Evolutionary conservation across 2,888 invertebrate genomes (phyloP).

Genomic region (Mellilla xanthometata): DNA sequence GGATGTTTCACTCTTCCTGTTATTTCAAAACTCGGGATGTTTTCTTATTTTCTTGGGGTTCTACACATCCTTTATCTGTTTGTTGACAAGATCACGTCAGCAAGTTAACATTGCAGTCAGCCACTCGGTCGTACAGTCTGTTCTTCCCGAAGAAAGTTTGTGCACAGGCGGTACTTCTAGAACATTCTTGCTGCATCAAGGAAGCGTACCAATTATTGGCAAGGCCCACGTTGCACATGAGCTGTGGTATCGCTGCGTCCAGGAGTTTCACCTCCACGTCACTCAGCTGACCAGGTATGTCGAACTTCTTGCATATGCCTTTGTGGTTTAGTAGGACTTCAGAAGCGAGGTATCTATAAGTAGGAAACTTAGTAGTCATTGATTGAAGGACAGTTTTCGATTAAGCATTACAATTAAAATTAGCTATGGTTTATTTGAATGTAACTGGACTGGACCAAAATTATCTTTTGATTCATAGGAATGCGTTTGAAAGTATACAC

Average conservation of each 20-base stretch:
- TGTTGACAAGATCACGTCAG: background rate
- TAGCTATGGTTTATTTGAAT: no score
- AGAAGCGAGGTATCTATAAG: conserved; percentile 49
- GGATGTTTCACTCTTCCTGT: no score
- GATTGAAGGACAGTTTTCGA: no score
- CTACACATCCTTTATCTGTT: no score
- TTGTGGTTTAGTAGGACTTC: conserved; percentile 48
- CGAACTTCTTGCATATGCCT: conserved; percentile 54
- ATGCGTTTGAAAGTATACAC: no score
- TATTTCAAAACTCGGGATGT: no score
- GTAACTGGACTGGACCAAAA: no score
- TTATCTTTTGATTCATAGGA: no score
- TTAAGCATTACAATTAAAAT: no score
- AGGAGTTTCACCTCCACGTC: conserved; percentile 43
- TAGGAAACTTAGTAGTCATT: background rate
- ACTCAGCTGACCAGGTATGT: conserved; percentile 47
- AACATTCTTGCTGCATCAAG: conserved; percentile 17
- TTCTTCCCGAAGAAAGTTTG: conserved; percentile 37
- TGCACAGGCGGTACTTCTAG: conserved; percentile 28
- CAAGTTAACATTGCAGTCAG: conserved; percentile 25
- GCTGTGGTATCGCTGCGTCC: conserved; percentile 37
- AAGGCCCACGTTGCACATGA: conserved; percentile 39
- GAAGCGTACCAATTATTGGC: conserved; percentile 44
- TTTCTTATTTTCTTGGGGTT: no score
- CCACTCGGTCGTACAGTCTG: conserved; percentile 34